phyloP scores from a whole-genome alignment of 2,888 invertebrate species.

The Tipula vernalis region DNA sequence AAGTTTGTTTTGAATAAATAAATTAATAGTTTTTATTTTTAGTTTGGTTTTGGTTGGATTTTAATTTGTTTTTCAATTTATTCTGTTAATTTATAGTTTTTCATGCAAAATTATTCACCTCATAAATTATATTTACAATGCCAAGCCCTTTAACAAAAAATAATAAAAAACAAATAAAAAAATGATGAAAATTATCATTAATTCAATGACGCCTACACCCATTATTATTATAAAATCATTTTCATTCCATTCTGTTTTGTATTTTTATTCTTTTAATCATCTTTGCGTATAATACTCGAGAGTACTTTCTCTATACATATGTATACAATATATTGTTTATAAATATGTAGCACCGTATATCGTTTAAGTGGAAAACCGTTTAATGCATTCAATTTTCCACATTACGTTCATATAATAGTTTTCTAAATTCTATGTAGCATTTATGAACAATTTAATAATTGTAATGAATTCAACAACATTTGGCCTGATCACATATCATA shows the following conservation, averaged over 20 bases:
- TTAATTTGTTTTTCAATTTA: background rate
- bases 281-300: background rate
- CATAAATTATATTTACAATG: background rate
- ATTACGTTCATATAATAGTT: background rate
- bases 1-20: background rate
- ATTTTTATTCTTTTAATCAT: background rate
- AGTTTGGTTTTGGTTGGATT: background rate
- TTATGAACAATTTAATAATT: background rate
- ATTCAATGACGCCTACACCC: background rate
- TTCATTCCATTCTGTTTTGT: background rate
- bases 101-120: conserved; percentile 4
- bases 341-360: too few species aligned
- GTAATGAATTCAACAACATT: background rate
- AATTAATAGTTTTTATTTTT: background rate
- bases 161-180: background rate
- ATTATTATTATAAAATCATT: background rate
- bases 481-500: background rate
- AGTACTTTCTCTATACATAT: background rate
- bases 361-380: background rate
- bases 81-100: background rate
- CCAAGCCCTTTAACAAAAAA: background rate
- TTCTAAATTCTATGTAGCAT: background rate
- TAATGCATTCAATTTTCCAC: background rate
- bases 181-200: background rate
- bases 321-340: background rate